Evolutionary conservation across 2,113 vertebrate species (phyloP).

Genomic region (Saimiri boliviensis): DNA sequence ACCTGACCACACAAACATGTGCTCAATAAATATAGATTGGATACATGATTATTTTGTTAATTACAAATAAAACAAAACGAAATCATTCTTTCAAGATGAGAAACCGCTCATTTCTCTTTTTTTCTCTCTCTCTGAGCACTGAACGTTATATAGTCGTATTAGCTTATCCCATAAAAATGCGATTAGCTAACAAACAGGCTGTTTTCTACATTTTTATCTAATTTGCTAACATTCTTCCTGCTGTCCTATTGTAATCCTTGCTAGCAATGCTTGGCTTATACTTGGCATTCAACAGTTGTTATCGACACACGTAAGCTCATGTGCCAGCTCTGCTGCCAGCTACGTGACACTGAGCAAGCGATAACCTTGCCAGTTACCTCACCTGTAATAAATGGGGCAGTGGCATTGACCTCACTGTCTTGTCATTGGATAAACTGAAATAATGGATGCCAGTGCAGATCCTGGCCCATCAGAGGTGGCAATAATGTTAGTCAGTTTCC

Average conservation of each 20-base stretch:
- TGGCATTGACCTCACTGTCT: not conserved
- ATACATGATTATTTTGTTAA: not conserved
- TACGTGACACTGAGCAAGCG: not conserved
- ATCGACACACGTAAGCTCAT: not conserved
- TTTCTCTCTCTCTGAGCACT: not conserved
- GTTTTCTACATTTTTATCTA: not conserved
- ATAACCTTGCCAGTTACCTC: not conserved
- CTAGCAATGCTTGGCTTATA: accelerated
- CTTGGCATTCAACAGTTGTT: not conserved
- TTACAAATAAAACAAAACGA: not conserved
- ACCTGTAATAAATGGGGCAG: not conserved
- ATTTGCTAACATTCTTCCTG: not conserved
- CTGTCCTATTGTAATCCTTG: not conserved
- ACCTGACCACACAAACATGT: not conserved
- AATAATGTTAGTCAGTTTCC: not conserved
- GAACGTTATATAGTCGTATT: not conserved
- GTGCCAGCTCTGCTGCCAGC: not conserved
- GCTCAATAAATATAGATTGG: not conserved
- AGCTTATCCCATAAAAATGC: not conserved
- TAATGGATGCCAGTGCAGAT: accelerated
- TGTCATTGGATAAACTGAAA: not conserved
- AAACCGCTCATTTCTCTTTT: conserved; percentile 23
- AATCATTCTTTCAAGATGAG: not conserved
- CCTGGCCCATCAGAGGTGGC: not conserved
- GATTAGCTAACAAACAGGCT: not conserved